Evolutionary conservation across 2,113 vertebrate genomes (phyloP).

Genomic region (Neotoma lepida): DNA sequence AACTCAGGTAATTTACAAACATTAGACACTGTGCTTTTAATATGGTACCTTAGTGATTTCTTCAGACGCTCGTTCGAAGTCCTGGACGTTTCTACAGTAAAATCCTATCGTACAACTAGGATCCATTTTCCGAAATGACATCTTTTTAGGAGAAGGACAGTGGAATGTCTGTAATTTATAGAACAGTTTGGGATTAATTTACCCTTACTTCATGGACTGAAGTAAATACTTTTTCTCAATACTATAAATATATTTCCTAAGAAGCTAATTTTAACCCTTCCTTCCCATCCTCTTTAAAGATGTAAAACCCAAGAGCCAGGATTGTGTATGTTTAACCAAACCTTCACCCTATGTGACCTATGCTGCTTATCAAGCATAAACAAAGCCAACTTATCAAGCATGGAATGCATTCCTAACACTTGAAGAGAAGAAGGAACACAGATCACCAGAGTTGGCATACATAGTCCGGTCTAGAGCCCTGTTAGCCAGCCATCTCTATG

Average conservation of each 20-base stretch:
- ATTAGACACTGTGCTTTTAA: slow-evolving; percentile 35
- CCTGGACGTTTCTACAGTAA: slow-evolving; percentile 92
- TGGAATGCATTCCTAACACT: slow-evolving; percentile 46
- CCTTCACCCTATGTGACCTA: not conserved
- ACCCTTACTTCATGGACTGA: slow-evolving; percentile 16
- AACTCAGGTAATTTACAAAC: slow-evolving; percentile 19
- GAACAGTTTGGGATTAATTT: slow-evolving; percentile 64
- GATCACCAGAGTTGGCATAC: not conserved
- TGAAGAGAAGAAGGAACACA: not conserved
- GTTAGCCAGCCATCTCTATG: not conserved
- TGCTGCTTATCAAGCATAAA: not conserved
- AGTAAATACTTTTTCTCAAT: slow-evolving; percentile 28
- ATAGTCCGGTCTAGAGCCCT: not conserved
- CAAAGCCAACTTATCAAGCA: slow-evolving; percentile 30
- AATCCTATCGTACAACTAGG: slow-evolving; percentile 98
- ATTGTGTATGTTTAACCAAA: slow-evolving; percentile 14
- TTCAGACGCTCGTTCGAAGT: slow-evolving; percentile 92
- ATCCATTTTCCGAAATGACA: slow-evolving; percentile 98
- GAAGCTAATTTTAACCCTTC: not conserved
- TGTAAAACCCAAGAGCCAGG: slow-evolving; percentile 1
- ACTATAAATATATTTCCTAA: slow-evolving; percentile 39
- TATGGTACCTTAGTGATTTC: slow-evolving; percentile 92
- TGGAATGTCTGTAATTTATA: slow-evolving; percentile 92
- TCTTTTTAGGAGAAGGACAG: slow-evolving; percentile 99
- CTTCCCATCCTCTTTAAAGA: not conserved